Percentiles rank a stretch among this genome's conserved stretches.
Evolutionary conservation across 1,140 invertebrate species (phyloP).

Genomic region (Cheumatopsyche charites): DNA sequence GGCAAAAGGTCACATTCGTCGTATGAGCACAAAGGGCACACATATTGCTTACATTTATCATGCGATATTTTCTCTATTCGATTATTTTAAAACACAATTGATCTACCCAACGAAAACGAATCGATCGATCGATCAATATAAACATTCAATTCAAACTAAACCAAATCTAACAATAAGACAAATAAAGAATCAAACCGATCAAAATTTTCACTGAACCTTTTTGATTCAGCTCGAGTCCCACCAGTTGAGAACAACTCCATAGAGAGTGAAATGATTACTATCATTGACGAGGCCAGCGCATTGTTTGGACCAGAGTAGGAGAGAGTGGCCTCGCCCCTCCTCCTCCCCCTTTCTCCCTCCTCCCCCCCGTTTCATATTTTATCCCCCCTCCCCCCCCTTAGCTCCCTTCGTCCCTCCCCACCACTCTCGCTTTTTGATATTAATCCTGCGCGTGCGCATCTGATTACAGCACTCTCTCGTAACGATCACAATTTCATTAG

Average conservation of each 20-base stretch:
- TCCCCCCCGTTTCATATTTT: not conserved
- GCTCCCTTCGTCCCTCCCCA: not conserved
- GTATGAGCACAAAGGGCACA: too few relatives aligned
- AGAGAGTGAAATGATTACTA: slow-evolving; percentile 46
- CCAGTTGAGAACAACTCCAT: slow-evolving; percentile 7
- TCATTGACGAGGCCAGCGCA: slow-evolving; percentile 36
- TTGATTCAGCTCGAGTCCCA: not conserved
- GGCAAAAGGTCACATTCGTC: too few relatives aligned
- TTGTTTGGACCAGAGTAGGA: slow-evolving; percentile 37
- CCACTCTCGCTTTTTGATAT: slow-evolving; percentile 6
- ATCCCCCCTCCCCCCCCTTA: not conserved
- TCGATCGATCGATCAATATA: too few relatives aligned
- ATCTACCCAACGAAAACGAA: too few relatives aligned
- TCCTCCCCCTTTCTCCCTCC: slow-evolving; percentile 8
- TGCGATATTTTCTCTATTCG: too few relatives aligned
- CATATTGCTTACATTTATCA: too few relatives aligned
- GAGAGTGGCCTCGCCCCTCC: slow-evolving; percentile 35
- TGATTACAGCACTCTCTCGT: not conserved
- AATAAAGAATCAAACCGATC: not conserved
- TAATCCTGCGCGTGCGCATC: not conserved
- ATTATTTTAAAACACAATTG: too few relatives aligned
- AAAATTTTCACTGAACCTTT: not conserved
- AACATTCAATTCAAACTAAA: too few relatives aligned
- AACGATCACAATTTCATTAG: not conserved
- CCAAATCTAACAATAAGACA: too few relatives aligned